Evolutionary conservation across 1,140 invertebrate species (phyloP).

Genomic region (Drosophila truncata): DNA sequence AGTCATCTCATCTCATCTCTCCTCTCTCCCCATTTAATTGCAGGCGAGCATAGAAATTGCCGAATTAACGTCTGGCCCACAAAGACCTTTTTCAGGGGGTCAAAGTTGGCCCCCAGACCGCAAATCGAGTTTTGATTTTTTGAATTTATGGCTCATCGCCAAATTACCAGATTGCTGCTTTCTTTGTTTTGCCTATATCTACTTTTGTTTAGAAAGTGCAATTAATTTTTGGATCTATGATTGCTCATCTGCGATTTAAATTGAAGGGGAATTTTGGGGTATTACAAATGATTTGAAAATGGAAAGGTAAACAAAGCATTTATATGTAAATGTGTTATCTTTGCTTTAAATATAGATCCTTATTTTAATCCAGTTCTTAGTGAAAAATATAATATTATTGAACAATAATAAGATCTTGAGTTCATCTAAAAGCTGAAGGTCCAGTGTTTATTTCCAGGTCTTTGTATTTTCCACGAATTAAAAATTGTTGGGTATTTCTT

Average conservation of each 20-base stretch:
- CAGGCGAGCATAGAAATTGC: conserved; percentile 52
- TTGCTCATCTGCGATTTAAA: conserved; percentile 22
- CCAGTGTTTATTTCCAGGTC: neutral
- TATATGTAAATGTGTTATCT: neutral
- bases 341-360: neutral
- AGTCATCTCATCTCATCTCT: neutral
- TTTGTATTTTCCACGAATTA: accelerated
- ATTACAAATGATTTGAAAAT: neutral
- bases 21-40: conserved; percentile 45
- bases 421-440: neutral
- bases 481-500: neutral
- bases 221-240: conserved; percentile 49
- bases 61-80: conserved; percentile 51
- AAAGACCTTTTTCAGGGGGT: conserved; percentile 45
- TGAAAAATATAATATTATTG: too few relatives aligned
- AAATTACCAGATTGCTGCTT: conserved; percentile 65
- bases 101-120: conserved; percentile 37
- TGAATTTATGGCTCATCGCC: conserved; percentile 44
- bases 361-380: neutral
- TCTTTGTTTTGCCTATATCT: conserved; percentile 26
- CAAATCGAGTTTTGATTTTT: conserved; percentile 48
- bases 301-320: neutral
- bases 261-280: neutral
- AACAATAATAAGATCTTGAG: neutral
- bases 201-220: conserved; percentile 60